Conservation (phyloP, 2,113 vertebrate genomes). For the Thomomys bottae region DNA sequence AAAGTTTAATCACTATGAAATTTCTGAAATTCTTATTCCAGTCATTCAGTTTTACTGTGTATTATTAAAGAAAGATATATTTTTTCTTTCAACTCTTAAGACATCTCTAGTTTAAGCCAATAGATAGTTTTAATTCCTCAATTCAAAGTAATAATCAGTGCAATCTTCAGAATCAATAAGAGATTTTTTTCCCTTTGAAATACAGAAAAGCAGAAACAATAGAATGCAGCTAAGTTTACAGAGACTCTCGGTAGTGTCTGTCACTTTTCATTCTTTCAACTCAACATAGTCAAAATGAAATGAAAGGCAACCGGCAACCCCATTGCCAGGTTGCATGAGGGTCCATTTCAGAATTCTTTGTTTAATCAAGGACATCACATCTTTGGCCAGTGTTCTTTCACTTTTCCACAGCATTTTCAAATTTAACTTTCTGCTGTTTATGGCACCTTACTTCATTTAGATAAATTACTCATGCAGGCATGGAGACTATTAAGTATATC, state of each 20-base stretch:
- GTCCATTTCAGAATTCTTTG: neutral
- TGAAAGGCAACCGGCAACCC: neutral
- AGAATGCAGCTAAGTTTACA: neutral
- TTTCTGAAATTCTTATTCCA: neutral
- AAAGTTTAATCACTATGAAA: neutral
- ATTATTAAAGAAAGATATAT: neutral
- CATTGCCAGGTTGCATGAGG: neutral
- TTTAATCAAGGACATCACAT: neutral
- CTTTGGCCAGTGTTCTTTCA: neutral
- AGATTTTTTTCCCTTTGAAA: neutral
- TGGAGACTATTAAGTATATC: neutral
- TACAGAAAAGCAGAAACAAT: neutral
- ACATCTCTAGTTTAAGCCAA: constrained; percentile 29
- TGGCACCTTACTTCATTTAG: neutral
- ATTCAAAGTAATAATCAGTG: constrained; percentile 15
- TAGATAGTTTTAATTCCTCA: constrained; percentile 19
- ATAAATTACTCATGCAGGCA: neutral
- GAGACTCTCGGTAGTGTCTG: neutral
- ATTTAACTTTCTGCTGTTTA: neutral
- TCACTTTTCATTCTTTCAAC: neutral
- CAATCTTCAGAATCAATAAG: neutral
- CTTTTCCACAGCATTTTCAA: neutral
- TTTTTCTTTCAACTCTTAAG: constrained; percentile 20
- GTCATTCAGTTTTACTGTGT: neutral
- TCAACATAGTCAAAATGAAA: neutral